phyloP scores from a whole-genome alignment of 2,113 vertebrate species.

The Corynorhinus townsendii region DNA sequence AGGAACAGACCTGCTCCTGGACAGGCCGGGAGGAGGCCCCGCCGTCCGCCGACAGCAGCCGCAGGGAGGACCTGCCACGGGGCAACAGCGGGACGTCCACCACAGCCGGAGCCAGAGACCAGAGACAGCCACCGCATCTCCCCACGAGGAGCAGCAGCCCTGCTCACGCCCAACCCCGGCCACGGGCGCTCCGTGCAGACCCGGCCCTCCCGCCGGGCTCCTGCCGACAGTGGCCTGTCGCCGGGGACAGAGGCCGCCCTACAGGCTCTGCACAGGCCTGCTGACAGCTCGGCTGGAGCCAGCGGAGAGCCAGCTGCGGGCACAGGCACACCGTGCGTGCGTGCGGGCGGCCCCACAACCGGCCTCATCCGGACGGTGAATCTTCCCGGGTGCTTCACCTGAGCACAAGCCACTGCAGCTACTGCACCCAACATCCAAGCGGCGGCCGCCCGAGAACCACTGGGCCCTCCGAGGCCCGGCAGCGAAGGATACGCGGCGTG shows the following conservation, averaged over 20 bases:
- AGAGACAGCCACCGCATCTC: too few relatives aligned
- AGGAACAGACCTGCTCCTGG: too few relatives aligned
- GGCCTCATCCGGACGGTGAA: fast-evolving
- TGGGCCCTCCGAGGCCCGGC: fast-evolving
- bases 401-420: too few relatives aligned
- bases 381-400: neutral
- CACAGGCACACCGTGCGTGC: neutral
- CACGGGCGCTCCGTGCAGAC: fast-evolving
- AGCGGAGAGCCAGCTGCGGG: fast-evolving
- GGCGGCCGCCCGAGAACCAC: neutral
- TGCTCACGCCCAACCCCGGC: neutral
- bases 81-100: too few relatives aligned
- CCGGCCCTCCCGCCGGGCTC: neutral
- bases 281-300: fast-evolving
- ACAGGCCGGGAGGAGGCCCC: neutral
- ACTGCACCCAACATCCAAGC: fast-evolving
- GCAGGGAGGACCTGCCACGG: too few relatives aligned
- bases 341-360: neutral
- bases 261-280: neutral
- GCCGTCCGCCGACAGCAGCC: too few relatives aligned
- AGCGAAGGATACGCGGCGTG: slow-evolving; percentile 94
- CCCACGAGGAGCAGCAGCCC: neutral
- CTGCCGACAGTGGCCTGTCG: fast-evolving
- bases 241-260: neutral
- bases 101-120: too few relatives aligned